These are phyloP conservation scores for Neocrepidodera transversa DNA, from an alignment of 2,888 invertebrate species.

Conservation along the genomic window DNA sequence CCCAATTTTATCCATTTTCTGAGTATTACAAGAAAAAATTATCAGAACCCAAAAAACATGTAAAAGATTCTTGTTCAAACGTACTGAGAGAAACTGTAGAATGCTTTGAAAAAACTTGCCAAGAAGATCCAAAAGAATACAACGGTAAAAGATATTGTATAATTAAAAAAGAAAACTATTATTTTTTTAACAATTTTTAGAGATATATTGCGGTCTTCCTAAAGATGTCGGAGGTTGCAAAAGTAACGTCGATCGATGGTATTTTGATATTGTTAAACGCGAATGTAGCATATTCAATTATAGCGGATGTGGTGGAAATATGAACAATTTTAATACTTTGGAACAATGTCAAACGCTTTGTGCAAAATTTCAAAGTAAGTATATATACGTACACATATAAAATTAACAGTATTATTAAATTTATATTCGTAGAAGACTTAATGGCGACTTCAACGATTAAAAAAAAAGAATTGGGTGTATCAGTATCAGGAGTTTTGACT, in stretches of 20 bases:
- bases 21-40: constrained; percentile 44
- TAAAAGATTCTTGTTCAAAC: constrained; percentile 59
- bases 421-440: constrained; percentile 51
- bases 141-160: constrained; percentile 36
- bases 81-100: constrained; percentile 63
- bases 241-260: constrained; percentile 82
- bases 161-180: not conserved
- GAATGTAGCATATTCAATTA: constrained; percentile 85
- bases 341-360: constrained; percentile 75
- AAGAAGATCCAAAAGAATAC: constrained; percentile 35
- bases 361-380: constrained; percentile 61
- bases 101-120: constrained; percentile 53
- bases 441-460: constrained; percentile 54
- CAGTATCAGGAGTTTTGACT: constrained; percentile 53
- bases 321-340: constrained; percentile 82
- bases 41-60: constrained; percentile 53
- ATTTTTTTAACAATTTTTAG: constrained; percentile 30
- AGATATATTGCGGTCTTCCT: constrained; percentile 70
- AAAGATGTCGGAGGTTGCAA: constrained; percentile 79
- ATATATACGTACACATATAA: not conserved
- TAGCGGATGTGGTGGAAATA: constrained; percentile 88
- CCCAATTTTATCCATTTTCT: constrained; percentile 46
- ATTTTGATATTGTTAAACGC: constrained; percentile 74
- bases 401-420: too few species aligned
- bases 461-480: constrained; percentile 54